These are phyloP conservation scores for Pachyrhynchus sulphureomaculatus DNA, from an alignment of 1,140 invertebrate species.

Conservation along the genomic window DNA sequence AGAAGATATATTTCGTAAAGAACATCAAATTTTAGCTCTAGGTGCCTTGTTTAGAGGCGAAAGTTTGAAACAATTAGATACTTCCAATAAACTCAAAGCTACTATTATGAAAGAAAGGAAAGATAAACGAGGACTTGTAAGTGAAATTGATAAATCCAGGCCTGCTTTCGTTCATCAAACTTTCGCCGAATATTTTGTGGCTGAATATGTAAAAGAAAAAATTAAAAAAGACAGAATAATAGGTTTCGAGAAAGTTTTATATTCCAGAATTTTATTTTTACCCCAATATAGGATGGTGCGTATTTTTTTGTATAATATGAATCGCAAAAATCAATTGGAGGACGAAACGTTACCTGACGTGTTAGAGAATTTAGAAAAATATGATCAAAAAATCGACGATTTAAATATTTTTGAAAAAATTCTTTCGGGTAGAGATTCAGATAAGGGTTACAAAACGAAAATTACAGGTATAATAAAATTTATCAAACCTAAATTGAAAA, in stretches of 20 bases:
- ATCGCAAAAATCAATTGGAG: neutral
- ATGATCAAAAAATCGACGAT: neutral
- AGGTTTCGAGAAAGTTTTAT: no score
- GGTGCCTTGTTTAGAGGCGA: neutral
- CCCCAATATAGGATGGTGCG: neutral
- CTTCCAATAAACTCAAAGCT: neutral
- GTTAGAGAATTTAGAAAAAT: neutral
- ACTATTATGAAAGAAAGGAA: no score
- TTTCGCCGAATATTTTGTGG: no score
- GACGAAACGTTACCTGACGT: neutral
- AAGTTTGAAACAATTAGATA: neutral
- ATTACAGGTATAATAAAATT: neutral
- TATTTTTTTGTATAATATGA: neutral
- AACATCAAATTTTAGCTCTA: neutral
- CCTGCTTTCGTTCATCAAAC: no score
- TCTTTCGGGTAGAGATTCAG: neutral
- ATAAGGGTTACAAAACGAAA: conserved; percentile 17
- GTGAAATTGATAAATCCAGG: no score
- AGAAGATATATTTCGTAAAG: neutral
- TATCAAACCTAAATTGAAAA: no score
- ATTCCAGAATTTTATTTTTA: neutral
- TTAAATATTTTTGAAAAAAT: neutral
- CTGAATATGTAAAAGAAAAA: no score
- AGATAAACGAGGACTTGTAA: no score
- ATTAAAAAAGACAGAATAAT: no score